phyloP scores from a whole-genome alignment of 2,797 vertebrate genomes.

The Phataginus tricuspis region DNA sequence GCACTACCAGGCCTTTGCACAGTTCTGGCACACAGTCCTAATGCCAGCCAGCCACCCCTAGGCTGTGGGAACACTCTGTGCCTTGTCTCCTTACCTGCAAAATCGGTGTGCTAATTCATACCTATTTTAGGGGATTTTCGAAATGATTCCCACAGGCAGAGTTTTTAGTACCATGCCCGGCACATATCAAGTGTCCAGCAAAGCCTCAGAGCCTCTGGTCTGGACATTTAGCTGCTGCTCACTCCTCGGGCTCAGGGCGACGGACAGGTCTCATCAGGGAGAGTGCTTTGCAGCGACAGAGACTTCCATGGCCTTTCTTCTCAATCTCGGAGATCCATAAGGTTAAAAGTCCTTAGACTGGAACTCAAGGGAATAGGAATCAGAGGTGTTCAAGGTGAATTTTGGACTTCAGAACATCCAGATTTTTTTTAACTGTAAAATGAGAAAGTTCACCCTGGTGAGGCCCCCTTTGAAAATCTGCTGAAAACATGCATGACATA shows the following conservation, averaged over 20 bases:
- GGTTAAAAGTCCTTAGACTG: neutral
- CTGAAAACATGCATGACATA: neutral
- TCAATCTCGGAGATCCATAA: neutral
- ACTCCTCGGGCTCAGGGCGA: accelerated
- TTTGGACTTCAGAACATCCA: neutral
- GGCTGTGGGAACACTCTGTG: neutral
- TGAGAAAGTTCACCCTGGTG: neutral
- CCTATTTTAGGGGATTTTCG: neutral
- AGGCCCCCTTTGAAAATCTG: neutral
- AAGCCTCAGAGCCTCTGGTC: neutral
- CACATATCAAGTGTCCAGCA: neutral
- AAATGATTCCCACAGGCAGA: neutral
- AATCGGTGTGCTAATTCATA: neutral
- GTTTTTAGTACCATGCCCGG: neutral
- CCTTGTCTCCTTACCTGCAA: neutral
- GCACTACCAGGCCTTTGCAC: too few species aligned
- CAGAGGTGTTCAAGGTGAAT: neutral
- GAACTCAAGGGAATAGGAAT: neutral
- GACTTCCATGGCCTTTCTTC: neutral
- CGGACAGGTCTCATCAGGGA: neutral
- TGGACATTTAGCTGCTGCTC: neutral
- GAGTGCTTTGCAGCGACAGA: neutral
- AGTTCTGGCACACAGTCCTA: too few species aligned
- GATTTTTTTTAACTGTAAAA: neutral
- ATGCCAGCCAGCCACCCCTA: neutral